Evolutionary conservation across 2,797 vertebrate species (phyloP), one percentile per base, ranked within the genome.

Genomic region (Peromyscus eremicus): DNA sequence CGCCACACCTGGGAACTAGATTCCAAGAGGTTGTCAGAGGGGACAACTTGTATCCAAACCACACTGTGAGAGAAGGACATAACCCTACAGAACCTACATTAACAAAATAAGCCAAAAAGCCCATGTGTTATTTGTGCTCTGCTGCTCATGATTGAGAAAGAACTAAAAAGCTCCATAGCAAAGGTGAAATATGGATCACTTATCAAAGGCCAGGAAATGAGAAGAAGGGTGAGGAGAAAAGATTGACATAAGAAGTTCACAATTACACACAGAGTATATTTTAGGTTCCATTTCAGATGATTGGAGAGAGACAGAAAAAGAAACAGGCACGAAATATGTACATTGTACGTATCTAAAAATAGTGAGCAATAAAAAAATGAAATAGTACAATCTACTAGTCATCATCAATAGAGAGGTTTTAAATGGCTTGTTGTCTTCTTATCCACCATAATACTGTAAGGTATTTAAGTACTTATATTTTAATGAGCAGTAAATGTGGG

Each of bases 61-160:
- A 71, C 17, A 49, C 27, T 17, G 32, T 49, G 11, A 46, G 13
- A 82, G 8, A 52, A 76, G 25, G 68, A 40, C 32, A 71, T 8
- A 37, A 57, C 66, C 37, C 80, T 52, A 46, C 21, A 57, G 25
- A 52, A 27, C 23, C 6, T 80, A 43, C 40, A 5, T 64, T 70
- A 70, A 49, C 80, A 85, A 94, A 77, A 40, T 23, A 64, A 94
- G 66, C 46, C 66, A 89, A 55, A 70, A 94, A 62, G 19, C 21
- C 11, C 13, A 29, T 75, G 6, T 25, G 17, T 68, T 64, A 68
- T 52, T 88, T 87, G 34, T 40, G 19, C 49, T n/a, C 43, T 32
- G 37, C 46, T 11, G 88, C 34, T 62, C 71, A 75, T 70, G 29
- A 6, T 3, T 23, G 32, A 40, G 77, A 70, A 82, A 46, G 29